Percentiles rank a stretch among this genome's conserved stretches.
Conservation (phyloP, 2,888 invertebrate species). For the Nephrotoma appendiculata region DNA sequence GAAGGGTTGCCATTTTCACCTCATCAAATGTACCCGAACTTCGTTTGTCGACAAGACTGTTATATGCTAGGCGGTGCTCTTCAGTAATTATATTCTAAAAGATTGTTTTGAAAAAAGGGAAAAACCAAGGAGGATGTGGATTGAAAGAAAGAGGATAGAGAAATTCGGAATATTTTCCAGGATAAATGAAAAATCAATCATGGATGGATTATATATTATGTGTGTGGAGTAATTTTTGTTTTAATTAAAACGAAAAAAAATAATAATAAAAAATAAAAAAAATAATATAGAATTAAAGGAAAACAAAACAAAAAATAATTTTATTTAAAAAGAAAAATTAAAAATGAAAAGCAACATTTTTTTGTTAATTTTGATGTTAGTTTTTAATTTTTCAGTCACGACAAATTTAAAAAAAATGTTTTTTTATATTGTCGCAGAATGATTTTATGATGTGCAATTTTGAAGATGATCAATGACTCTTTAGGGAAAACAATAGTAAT, state of each 20-base stretch:
- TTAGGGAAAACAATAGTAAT: background rate
- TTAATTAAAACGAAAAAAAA: constrained; percentile 22
- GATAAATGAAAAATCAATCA: background rate
- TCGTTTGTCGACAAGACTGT: constrained; percentile 73
- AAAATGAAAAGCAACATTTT: background rate
- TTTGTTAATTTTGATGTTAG: background rate
- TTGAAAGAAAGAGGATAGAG: constrained; percentile 6
- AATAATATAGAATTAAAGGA: background rate
- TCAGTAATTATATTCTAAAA: constrained; percentile 65
- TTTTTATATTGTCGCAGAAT: background rate
- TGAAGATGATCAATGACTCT: background rate
- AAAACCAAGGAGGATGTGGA: constrained; percentile 8
- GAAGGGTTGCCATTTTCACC: background rate
- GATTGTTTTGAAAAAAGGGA: constrained; percentile 16
- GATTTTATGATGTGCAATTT: background rate
- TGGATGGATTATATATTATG: background rate
- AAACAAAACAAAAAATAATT: background rate
- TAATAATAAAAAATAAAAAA: constrained; percentile 17
- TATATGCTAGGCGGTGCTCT: constrained; percentile 86
- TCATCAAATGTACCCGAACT: background rate
- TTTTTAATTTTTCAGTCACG: constrained; percentile 3
- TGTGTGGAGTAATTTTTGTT: constrained; percentile 17
- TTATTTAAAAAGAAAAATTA: background rate
- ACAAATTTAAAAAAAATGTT: constrained; percentile 13
- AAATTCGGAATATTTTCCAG: constrained; percentile 3